These are phyloP conservation scores for Scaptomyza flava DNA, from an alignment of 2,888 invertebrate species.

Conservation along the genomic window DNA sequence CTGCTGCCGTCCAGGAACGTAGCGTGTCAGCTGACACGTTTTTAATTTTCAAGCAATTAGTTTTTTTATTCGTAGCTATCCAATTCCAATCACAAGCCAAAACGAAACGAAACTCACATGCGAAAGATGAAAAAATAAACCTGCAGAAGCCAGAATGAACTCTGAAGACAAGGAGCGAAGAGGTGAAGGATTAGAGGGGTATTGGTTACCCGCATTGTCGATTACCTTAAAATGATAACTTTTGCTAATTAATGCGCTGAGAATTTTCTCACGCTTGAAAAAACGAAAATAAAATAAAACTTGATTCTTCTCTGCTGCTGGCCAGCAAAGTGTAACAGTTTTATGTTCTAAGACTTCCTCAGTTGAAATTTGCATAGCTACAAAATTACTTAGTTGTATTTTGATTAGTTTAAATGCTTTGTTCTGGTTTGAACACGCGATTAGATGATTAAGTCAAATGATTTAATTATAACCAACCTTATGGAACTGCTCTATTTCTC, in stretches of 20 bases:
- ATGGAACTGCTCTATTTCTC: conserved; percentile 20
- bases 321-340: conserved; percentile 59
- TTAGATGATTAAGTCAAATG: conserved; percentile 38
- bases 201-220: conserved; percentile 47
- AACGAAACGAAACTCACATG: conserved; percentile 34
- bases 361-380: conserved; percentile 66
- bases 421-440: conserved; percentile 26
- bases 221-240: conserved; percentile 65
- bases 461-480: conserved; percentile 50
- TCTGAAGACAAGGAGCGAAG: not conserved
- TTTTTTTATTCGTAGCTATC: conserved; percentile 14
- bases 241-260: conserved; percentile 71
- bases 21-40: conserved; percentile 66
- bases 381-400: conserved; percentile 27
- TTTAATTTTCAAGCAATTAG: conserved; percentile 64
- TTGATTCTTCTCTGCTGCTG: conserved; percentile 37
- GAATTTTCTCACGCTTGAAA: conserved; percentile 71
- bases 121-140: conserved; percentile 10
- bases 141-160: not conserved
- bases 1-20: conserved; percentile 21
- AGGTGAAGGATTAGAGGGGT: not conserved
- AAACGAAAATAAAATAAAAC: conserved; percentile 29
- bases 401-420: conserved; percentile 63
- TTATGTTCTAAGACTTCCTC: conserved; percentile 55
- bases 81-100: conserved; percentile 37